These are phyloP conservation scores for Manduca sexta DNA, from an alignment of 1,140 invertebrate genomes.

Conservation along the genomic window DNA sequence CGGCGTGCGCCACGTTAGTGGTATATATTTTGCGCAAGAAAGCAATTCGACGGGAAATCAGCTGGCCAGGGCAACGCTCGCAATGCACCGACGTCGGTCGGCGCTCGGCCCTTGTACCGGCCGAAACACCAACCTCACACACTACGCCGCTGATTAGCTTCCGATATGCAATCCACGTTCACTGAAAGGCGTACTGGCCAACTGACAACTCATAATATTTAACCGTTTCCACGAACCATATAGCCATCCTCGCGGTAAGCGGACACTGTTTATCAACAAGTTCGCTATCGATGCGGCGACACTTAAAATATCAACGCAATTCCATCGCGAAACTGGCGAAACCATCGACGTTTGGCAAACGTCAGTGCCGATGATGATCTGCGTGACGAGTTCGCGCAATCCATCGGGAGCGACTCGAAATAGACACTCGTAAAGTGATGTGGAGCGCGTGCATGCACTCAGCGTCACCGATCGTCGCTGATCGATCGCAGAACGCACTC, in stretches of 20 bases:
- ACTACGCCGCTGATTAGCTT: conserved; percentile 2
- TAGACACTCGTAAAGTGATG: conserved; percentile 47
- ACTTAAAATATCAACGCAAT: conserved; percentile 23
- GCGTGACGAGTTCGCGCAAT: conserved; percentile 25
- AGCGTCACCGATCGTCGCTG: too few relatives aligned
- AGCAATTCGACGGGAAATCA: conserved; percentile 47
- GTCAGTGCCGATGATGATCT: conserved; percentile 21
- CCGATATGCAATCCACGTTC: too few relatives aligned
- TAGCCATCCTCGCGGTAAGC: conserved; percentile 26
- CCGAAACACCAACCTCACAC: conserved; percentile 10
- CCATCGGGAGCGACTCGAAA: conserved; percentile 58
- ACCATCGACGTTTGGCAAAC: conserved; percentile 35
- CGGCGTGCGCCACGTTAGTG: conserved; percentile 8
- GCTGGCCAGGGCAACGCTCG: conserved; percentile 31
- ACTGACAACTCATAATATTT: conserved; percentile 20
- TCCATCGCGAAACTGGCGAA: conserved; percentile 24
- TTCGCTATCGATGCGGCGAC: conserved; percentile 20
- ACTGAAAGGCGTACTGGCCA: conserved; percentile 13
- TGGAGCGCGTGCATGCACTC: conserved; percentile 55
- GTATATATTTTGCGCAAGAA: conserved; percentile 38
- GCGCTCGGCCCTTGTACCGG: background rate
- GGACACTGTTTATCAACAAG: conserved; percentile 64
- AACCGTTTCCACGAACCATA: conserved; percentile 15
- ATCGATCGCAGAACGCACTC: conserved; percentile 67
- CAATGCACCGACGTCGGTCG: background rate